phyloP scores from a whole-genome alignment of 2,797 vertebrate species.

The Eulemur coronatus region DNA sequence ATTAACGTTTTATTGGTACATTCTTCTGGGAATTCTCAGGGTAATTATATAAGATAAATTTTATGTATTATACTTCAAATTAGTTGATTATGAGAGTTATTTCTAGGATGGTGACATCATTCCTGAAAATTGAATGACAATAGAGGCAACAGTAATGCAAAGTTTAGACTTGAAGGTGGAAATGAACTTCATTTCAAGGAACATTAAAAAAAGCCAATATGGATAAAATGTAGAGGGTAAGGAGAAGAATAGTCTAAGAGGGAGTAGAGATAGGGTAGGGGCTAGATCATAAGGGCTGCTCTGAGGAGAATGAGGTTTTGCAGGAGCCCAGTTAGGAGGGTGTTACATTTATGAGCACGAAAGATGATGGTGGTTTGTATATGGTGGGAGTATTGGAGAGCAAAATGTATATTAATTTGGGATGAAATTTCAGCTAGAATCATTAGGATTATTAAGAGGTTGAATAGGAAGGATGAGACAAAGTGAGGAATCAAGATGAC shows the following conservation, averaged over 20 bases:
- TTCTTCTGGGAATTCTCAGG: background rate
- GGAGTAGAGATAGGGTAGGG: fast-evolving
- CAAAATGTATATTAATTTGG: background rate
- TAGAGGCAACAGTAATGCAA: background rate
- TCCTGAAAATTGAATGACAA: background rate
- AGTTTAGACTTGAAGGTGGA: background rate
- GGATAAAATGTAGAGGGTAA: background rate
- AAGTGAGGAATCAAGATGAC: too few relatives aligned
- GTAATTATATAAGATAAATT: background rate
- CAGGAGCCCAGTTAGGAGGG: background rate
- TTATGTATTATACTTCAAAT: background rate
- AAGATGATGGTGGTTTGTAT: background rate
- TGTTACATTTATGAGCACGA: background rate
- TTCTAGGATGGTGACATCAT: background rate
- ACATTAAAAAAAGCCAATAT: background rate
- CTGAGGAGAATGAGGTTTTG: background rate
- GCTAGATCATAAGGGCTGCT: too few relatives aligned
- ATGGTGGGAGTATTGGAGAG: background rate
- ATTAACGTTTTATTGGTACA: background rate
- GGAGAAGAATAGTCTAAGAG: background rate
- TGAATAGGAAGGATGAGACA: background rate
- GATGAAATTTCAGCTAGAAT: background rate
- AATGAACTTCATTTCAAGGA: background rate
- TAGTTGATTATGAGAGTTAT: background rate
- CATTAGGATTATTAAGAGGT: background rate